phyloP scores from a whole-genome alignment of 2,888 invertebrate species.

The Drosophila percnosoma region DNA sequence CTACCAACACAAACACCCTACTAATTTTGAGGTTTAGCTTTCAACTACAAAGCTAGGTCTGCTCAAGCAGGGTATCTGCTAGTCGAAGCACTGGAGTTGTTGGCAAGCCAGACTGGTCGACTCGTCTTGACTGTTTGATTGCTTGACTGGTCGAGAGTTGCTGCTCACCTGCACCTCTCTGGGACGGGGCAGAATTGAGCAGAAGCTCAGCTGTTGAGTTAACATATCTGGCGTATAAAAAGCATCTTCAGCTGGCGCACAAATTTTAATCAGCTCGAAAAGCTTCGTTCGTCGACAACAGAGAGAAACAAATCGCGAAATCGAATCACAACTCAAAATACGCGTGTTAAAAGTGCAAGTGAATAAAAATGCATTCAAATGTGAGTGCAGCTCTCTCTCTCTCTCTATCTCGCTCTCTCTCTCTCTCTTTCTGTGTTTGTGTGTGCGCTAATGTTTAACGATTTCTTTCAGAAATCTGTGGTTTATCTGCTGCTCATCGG shows the following conservation, averaged over 20 bases:
- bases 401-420: not conserved
- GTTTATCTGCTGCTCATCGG: conserved; percentile 14
- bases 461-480: conserved; percentile 45
- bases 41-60: not conserved
- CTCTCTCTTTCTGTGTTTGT: not conserved
- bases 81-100: not conserved
- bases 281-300: conserved; percentile 78
- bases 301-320: conserved; percentile 19
- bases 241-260: conserved; percentile 82
- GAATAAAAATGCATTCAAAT: conserved; percentile 51
- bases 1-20: not conserved
- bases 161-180: conserved; percentile 17
- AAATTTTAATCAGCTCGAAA: conserved; percentile 83
- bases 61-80: conserved; percentile 22
- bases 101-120: conserved; percentile 32
- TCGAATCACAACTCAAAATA: conserved; percentile 13
- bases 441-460: conserved; percentile 35
- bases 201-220: conserved; percentile 38
- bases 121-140: conserved; percentile 21
- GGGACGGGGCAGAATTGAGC: conserved; percentile 55
- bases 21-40: not conserved
- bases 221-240: conserved; percentile 74
- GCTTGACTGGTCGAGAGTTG: conserved; percentile 37
- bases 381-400: conserved; percentile 57
- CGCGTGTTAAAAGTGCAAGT: conserved; percentile 35